phyloP scores from a whole-genome alignment of 2,888 invertebrate genomes.

The Clistopyga incitator region DNA sequence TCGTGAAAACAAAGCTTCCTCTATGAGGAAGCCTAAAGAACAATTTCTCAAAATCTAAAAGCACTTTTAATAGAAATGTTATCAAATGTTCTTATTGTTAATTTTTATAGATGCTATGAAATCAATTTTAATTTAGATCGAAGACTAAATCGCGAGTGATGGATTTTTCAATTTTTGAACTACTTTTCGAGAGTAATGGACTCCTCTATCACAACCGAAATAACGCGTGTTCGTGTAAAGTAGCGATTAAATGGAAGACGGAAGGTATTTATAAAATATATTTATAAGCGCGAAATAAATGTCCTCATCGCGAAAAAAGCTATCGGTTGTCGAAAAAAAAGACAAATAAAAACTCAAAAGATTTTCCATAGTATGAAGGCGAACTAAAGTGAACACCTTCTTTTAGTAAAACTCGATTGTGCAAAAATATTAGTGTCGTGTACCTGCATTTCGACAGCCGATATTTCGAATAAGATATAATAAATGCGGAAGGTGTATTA shows the following conservation, averaged over 20 bases:
- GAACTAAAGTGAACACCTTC: constrained; percentile 9
- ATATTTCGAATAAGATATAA: not conserved
- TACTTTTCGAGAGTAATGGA: not conserved
- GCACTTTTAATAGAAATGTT: too few relatives aligned
- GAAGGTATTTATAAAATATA: constrained; percentile 64
- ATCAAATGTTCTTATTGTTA: too few relatives aligned
- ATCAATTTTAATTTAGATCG: not conserved
- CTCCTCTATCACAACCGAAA: not conserved
- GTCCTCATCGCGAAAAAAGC: constrained; percentile 34
- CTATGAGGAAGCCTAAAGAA: too few relatives aligned
- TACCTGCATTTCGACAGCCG: constrained; percentile 37
- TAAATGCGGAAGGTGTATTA: constrained; percentile 60
- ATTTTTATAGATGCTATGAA: too few relatives aligned
- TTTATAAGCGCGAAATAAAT: constrained; percentile 56
- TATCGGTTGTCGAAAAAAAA: constrained; percentile 31
- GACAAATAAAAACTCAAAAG: constrained; percentile 10
- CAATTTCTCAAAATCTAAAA: too few relatives aligned
- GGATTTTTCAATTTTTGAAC: not conserved
- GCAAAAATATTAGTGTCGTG: constrained; percentile 26
- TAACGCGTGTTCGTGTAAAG: constrained; percentile 50
- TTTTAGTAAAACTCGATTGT: constrained; percentile 1
- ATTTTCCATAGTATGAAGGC: constrained; percentile 17
- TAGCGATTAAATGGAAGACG: constrained; percentile 44
- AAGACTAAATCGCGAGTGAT: not conserved
- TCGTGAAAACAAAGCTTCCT: too few relatives aligned